Base-by-base conservation (phyloP, 2,113 vertebrate species). In the Oxygymnocypris stewartii region DNA sequence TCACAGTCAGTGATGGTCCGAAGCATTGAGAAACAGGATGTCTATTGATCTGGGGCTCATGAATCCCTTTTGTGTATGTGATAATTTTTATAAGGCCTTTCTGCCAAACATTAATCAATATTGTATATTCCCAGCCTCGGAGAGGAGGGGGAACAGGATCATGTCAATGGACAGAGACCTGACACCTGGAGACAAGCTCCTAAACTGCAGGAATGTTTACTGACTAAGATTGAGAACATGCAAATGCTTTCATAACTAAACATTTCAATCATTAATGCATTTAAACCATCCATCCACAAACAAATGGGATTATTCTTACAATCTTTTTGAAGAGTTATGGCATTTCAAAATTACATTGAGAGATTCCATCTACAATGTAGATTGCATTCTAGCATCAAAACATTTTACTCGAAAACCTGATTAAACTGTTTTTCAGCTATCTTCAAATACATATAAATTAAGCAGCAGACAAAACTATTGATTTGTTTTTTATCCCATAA, bases 41-140 rank as follows among this genome's bases (percentile, higher is more conserved):
- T 94, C 93, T 96, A 99, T 99, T 95, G 97, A 98, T 96, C 97
- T 93, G 94, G 92, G 94, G 94, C 95, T 94, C 95, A 96, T 96
- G 97, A 96, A 97, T 96, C 96, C 96, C 96, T 94, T 94, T 96
- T 95, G 94, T 96, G 95, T 97, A 96, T 96, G 95, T 97, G 96
- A 96, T 96, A 94, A 96, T 96, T 96, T 96, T 96, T 96, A 96
- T 96, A 96, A 97, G 96, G 97, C 96, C 96, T 97, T 97, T 88
- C 97, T 96, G 95, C 95, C 96, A 95, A 95, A 95, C 93, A 96
- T 96, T 95, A 98, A 97, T 98, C 97, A 96, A 97, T 97, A 96
- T 93, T 96, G 96, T 94, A 96, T 97, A 96, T 96, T 96, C 95
- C 93, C 95, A 96, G 93, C 92, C 93, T 94, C 95, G 94, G 94